Percentiles rank a stretch among this genome's conserved stretches.
Evolutionary conservation across 2,113 vertebrate species (phyloP).

Genomic region (Sula dactylatra): DNA sequence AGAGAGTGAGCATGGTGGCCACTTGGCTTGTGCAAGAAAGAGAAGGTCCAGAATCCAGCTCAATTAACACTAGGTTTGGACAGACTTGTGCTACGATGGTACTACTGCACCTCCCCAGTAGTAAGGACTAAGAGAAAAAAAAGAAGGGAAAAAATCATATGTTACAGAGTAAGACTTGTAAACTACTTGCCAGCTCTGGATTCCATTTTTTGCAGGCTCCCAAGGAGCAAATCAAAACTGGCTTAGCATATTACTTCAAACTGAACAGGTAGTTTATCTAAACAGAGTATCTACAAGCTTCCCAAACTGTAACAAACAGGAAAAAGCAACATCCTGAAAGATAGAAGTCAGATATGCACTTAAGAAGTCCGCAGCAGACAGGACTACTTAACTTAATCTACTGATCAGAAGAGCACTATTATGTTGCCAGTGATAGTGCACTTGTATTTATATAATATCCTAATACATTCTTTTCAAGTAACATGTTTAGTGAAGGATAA

Average conservation of each 20-base stretch:
- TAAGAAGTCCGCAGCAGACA: neutral
- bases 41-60: neutral
- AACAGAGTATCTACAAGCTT: neutral
- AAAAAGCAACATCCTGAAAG: neutral
- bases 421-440: neutral
- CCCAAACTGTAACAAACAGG: neutral
- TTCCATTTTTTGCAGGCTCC: neutral
- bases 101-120: neutral
- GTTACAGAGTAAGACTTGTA: neutral
- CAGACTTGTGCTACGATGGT: neutral
- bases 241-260: neutral
- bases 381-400: neutral
- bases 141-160: rapidly evolving
- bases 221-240: neutral
- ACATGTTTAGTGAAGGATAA: neutral
- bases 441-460: neutral
- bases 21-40: neutral
- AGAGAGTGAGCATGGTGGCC: rapidly evolving
- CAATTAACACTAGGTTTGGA: neutral
- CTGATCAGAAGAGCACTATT: neutral
- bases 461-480: neutral
- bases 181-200: neutral
- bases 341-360: neutral
- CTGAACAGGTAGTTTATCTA: neutral
- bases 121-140: neutral